A percentile compares a stretch with the other conserved stretches of the same genome.
phyloP scores from a whole-genome alignment of 1,140 invertebrate species.

The Oscheius sp. region DNA sequence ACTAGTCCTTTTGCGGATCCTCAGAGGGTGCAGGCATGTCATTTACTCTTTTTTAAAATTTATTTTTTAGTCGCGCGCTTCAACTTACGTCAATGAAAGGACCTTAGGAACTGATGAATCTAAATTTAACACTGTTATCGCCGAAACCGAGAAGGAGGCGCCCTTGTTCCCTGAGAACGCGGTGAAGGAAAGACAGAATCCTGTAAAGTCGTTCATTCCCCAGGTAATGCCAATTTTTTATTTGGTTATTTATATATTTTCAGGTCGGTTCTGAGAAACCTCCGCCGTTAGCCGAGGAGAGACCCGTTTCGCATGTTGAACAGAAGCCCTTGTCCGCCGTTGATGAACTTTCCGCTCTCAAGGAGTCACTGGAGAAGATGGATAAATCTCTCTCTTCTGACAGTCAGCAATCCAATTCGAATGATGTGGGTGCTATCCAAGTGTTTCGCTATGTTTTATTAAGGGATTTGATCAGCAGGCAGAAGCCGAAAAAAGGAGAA shows the following conservation, averaged over 20 bases:
- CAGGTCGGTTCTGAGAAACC: no score
- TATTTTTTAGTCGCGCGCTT: no score
- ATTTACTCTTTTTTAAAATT: no score
- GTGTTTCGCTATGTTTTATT: background rate
- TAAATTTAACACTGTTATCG: no score
- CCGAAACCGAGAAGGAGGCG: no score
- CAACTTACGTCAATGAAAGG: no score
- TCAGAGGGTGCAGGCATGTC: background rate
- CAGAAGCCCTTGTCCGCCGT: background rate
- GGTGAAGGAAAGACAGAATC: no score
- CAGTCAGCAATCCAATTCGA: background rate
- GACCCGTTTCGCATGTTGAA: background rate
- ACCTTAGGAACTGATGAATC: no score
- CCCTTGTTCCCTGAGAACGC: no score
- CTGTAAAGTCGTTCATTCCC: background rate
- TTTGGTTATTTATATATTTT: no score
- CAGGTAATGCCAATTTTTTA: background rate
- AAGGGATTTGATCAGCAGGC: background rate
- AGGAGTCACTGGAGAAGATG: slow-evolving; percentile 6
- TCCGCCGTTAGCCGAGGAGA: background rate
- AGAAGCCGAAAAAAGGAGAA: slow-evolving; percentile 45
- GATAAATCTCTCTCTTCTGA: slow-evolving; percentile 1
- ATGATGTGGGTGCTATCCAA: background rate
- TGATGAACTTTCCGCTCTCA: slow-evolving; percentile 9
- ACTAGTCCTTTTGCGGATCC: slow-evolving; percentile 1